Evolutionary conservation across 2,797 vertebrate genomes (phyloP).

Genomic region (Tadarida brasiliensis): DNA sequence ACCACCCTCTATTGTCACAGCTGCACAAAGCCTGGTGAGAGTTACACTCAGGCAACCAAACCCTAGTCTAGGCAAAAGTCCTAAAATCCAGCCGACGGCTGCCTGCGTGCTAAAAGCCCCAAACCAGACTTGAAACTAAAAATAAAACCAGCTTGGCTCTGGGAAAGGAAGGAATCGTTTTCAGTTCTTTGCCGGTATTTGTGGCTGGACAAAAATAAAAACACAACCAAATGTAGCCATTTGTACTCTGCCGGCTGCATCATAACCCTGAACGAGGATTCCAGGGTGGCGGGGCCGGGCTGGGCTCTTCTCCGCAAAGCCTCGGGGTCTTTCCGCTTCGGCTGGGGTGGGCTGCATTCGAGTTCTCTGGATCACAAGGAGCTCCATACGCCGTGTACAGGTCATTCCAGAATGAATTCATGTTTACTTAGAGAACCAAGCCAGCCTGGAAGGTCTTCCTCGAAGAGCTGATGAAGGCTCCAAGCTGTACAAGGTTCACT

Average conservation of each 20-base stretch:
- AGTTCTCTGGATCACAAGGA: neutral
- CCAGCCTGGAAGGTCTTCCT: slow-evolving; percentile 49
- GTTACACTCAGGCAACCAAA: neutral
- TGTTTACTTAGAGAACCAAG: neutral
- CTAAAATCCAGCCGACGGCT: neutral
- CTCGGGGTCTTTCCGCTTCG: neutral
- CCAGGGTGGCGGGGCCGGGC: neutral
- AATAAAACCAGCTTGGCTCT: slow-evolving; percentile 75
- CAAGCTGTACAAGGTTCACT: neutral
- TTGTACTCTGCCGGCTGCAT: slow-evolving; percentile 55
- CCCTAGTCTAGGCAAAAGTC: neutral
- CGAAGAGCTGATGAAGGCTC: neutral
- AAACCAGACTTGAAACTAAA: slow-evolving; percentile 74
- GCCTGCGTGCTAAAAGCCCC: slow-evolving; percentile 41
- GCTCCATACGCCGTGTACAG: neutral
- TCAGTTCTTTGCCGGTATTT: slow-evolving; percentile 72
- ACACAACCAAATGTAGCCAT: slow-evolving; percentile 75
- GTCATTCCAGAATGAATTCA: neutral
- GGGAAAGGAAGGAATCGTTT: slow-evolving; percentile 73
- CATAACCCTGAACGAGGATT: neutral
- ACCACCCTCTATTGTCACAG: slow-evolving; percentile 38
- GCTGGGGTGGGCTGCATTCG: neutral
- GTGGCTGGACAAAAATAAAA: slow-evolving; percentile 79
- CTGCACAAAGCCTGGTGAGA: slow-evolving; percentile 12
- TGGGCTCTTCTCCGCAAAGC: slow-evolving; percentile 23